Conservation (phyloP, 2,888 invertebrate species). For the Papilio gigon region DNA sequence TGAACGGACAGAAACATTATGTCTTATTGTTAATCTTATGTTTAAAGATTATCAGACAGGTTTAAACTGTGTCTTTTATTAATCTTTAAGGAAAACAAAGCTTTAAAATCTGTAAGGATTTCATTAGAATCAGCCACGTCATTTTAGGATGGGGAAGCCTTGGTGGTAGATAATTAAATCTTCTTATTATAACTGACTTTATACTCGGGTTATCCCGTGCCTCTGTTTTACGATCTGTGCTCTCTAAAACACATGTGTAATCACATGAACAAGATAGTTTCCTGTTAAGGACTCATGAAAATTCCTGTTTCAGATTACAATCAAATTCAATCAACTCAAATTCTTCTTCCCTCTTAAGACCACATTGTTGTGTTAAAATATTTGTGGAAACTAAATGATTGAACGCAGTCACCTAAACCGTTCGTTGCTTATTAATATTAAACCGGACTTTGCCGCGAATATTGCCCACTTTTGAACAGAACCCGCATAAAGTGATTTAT, state of each 20-base stretch:
- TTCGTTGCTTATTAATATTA: slow-evolving; percentile 16
- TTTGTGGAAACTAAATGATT: slow-evolving; percentile 8
- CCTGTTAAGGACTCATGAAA: background rate
- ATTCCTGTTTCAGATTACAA: background rate
- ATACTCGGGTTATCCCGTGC: background rate
- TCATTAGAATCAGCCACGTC: background rate
- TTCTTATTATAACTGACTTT: background rate
- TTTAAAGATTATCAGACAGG: background rate
- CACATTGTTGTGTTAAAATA: background rate
- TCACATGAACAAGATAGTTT: background rate
- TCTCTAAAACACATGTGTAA: slow-evolving; percentile 6
- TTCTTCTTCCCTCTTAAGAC: background rate
- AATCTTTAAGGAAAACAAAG: background rate
- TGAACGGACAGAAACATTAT: too few relatives aligned
- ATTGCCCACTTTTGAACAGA: slow-evolving; percentile 26
- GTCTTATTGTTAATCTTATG: too few relatives aligned
- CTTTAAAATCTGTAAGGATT: background rate
- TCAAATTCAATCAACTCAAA: background rate
- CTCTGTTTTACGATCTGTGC: background rate
- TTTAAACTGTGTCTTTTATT: background rate
- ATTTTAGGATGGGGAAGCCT: background rate
- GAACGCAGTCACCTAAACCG: background rate
- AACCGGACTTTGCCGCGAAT: slow-evolving; percentile 34
- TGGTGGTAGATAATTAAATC: background rate
- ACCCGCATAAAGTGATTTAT: slow-evolving; percentile 29